Base-by-base conservation (phyloP, 1,140 invertebrate genomes). In the Drosophila auraria region DNA sequence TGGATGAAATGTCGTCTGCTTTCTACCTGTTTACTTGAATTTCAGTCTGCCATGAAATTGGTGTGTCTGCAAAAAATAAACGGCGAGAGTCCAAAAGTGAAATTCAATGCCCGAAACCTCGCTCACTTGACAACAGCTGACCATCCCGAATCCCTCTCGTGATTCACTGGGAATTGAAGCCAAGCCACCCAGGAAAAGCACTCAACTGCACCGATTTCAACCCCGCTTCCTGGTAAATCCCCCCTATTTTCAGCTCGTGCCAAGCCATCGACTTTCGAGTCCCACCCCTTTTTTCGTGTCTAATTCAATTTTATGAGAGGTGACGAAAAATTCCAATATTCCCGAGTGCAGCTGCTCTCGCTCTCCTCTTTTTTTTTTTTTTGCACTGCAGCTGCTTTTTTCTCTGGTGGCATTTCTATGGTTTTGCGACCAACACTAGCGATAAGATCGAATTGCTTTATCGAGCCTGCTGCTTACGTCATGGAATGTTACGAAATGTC, bases 361-460 rank as follows among this genome's bases (percentile, higher is more conserved):
- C 11, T 38, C 15, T 33, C 15, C 15, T 11, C 23, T 7, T n/a
- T 11, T 8, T n/a, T 11, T 8, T n/a, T 30, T 45, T 71, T 53
- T 51, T 20, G 47, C 59, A 45, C 63, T 61, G 81, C 86, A 79
- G 78, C 81, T 83, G 86, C 60, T 14, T n/a, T 14, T 30, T 56
- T 15, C 59, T 74, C 27, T 74, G 57, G 8, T 15, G 61, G 71
- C 65, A 84, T 82, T 78, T 78, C 44, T 78, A 78, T 78, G 75
- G 75, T 30, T 78, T 78, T 42, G 6, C 12, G 15, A 62, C 20
- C 40, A 42, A 60, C 58, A 72, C 38, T 59, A 71, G 50, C 61
- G 84, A 89, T 84, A 87, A 78, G 78, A 84, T 84, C 84, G 47
- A 75, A 64, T 81, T 70, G 70, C 59, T 72, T 81, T 63, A 65